Conservation (phyloP, 2,113 vertebrate genomes). For the Calidris pugnax region DNA sequence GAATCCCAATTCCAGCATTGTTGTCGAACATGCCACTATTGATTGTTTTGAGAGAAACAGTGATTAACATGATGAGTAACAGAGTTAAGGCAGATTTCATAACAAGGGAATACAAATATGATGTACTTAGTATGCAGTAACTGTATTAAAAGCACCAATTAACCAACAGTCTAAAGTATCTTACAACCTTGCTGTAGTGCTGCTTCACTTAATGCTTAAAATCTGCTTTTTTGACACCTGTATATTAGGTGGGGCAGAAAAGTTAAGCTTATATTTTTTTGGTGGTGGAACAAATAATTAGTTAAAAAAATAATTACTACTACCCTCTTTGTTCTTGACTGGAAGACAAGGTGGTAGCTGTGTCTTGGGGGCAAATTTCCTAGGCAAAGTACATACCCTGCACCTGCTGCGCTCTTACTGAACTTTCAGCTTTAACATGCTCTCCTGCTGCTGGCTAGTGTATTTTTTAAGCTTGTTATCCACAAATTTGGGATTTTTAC, state of each 20-base stretch:
- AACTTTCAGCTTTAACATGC: rapidly evolving
- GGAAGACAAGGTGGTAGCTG: background rate
- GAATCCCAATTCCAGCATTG: background rate
- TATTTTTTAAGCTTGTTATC: background rate
- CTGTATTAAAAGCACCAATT: background rate
- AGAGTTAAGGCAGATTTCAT: background rate
- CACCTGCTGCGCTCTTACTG: background rate
- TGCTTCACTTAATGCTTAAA: background rate
- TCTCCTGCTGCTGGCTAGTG: background rate
- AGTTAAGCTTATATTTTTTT: background rate
- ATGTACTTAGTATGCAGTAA: background rate
- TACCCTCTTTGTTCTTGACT: background rate
- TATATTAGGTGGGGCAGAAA: background rate
- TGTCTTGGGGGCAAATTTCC: background rate
- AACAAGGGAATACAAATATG: background rate
- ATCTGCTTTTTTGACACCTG: background rate
- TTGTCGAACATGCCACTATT: background rate
- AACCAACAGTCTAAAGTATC: background rate
- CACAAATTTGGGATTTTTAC: background rate
- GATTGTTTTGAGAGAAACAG: background rate
- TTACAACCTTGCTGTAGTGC: background rate
- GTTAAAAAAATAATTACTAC: background rate
- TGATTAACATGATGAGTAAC: background rate
- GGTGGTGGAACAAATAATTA: background rate
- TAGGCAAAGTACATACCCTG: too few relatives aligned